phyloP scores from a whole-genome alignment of 2,113 vertebrate genomes.

The Narcine bancroftii region DNA sequence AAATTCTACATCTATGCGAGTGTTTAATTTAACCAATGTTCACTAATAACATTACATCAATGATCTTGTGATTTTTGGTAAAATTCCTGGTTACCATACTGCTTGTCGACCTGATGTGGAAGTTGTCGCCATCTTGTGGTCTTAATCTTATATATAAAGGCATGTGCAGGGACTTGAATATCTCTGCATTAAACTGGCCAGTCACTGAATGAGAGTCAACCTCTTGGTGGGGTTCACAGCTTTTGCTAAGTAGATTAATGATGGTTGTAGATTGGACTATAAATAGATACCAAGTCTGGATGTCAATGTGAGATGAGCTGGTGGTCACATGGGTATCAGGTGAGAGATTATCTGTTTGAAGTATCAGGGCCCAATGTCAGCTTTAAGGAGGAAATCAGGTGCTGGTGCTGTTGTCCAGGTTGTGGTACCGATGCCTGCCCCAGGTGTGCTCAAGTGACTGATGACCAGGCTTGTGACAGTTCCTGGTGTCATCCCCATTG shows the following conservation, averaged over 20 bases:
- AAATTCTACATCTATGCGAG: background rate
- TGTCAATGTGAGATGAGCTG: background rate
- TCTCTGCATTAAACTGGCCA: background rate
- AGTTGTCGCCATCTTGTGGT: constrained; percentile 23
- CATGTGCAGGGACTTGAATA: background rate
- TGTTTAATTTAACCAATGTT: background rate
- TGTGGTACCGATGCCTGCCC: too few species aligned
- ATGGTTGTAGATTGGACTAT: background rate
- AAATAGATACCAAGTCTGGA: background rate
- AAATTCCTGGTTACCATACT: background rate
- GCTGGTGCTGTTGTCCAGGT: too few species aligned
- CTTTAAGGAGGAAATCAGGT: too few species aligned
- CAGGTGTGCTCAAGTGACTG: too few species aligned
- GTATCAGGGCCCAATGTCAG: background rate
- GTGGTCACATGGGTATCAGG: background rate
- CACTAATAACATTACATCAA: background rate
- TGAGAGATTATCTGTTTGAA: background rate
- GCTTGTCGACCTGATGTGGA: background rate
- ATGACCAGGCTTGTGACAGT: too few species aligned
- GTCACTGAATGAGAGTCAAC: background rate
- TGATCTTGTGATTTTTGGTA: background rate
- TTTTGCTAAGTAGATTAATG: background rate
- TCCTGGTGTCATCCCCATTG: too few species aligned
- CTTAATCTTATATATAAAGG: too few species aligned
- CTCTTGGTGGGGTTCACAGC: background rate